Percentiles rank a stretch among this genome's conserved stretches.
Conservation (phyloP, 2,113 vertebrate genomes). For the Meles meles region DNA sequence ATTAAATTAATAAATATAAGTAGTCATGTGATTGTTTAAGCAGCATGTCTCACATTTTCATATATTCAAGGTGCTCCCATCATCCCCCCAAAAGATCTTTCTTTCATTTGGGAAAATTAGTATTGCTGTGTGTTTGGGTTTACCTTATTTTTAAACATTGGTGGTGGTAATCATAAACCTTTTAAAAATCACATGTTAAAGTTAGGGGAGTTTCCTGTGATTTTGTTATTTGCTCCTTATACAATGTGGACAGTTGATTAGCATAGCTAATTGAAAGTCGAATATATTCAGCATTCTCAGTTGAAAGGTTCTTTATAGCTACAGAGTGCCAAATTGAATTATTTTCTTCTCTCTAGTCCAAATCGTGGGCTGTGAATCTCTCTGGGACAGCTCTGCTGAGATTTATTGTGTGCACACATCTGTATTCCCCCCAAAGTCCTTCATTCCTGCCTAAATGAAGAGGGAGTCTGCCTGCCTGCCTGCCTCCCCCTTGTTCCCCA, state of each 20-base stretch:
- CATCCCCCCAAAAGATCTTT: not conserved
- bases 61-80: not conserved
- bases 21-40: not conserved
- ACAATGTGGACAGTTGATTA: slow-evolving; percentile 27
- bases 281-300: slow-evolving; percentile 43
- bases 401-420: slow-evolving; percentile 51
- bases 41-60: not conserved
- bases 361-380: slow-evolving; percentile 38
- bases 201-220: not conserved
- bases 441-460: slow-evolving; percentile 23
- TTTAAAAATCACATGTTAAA: slow-evolving; percentile 30
- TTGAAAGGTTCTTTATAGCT: slow-evolving; percentile 56
- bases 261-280: slow-evolving; percentile 55
- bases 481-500: not conserved
- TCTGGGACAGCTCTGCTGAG: not conserved
- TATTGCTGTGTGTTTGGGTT: not conserved
- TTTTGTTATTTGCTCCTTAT: slow-evolving; percentile 37
- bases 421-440: slow-evolving; percentile 11
- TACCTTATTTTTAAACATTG: not conserved
- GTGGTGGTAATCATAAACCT: not conserved
- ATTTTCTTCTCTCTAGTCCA: slow-evolving; percentile 60
- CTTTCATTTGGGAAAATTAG: not conserved
- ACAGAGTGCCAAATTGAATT: slow-evolving; percentile 57
- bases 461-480: not conserved
- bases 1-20: slow-evolving; percentile 4